Evolutionary conservation across 2,797 vertebrate genomes (phyloP).

Genomic region (Spatula clypeata): DNA sequence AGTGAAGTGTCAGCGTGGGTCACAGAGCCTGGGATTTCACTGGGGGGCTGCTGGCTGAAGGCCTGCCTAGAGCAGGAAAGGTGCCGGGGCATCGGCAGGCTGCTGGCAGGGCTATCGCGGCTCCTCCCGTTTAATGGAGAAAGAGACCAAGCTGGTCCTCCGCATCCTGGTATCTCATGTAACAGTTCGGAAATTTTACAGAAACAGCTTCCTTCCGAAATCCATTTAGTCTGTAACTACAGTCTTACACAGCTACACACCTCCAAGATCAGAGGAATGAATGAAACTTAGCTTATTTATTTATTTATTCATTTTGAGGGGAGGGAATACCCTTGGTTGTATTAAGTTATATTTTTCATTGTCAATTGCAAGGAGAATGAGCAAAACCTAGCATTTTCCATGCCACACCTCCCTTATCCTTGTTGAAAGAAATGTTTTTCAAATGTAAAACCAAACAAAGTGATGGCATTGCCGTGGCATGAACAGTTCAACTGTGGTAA

Average conservation of each 20-base stretch:
- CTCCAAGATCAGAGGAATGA: background rate
- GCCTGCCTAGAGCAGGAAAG: slow-evolving; percentile 5
- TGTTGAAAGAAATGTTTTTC: background rate
- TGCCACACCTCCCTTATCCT: background rate
- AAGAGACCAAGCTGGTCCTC: background rate
- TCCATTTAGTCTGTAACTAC: background rate
- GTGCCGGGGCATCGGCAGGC: rapidly evolving
- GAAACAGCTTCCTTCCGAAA: background rate
- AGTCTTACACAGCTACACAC: background rate
- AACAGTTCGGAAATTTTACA: background rate
- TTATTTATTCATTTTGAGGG: background rate
- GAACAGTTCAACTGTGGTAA: background rate
- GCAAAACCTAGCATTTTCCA: background rate
- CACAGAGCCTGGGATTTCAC: background rate
- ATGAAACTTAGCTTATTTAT: background rate
- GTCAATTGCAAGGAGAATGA: background rate
- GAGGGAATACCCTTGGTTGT: background rate
- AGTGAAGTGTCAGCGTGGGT: background rate
- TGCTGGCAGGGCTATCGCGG: background rate
- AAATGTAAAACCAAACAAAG: background rate
- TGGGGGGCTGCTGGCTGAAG: background rate
- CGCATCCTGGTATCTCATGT: background rate
- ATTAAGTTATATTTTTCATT: background rate
- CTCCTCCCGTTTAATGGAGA: background rate
- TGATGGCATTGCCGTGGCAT: background rate